A percentile compares a stretch with the other conserved stretches of the same genome.
Conservation (phyloP, 1,140 invertebrate genomes). For the Meloidogyne floridensis region DNA sequence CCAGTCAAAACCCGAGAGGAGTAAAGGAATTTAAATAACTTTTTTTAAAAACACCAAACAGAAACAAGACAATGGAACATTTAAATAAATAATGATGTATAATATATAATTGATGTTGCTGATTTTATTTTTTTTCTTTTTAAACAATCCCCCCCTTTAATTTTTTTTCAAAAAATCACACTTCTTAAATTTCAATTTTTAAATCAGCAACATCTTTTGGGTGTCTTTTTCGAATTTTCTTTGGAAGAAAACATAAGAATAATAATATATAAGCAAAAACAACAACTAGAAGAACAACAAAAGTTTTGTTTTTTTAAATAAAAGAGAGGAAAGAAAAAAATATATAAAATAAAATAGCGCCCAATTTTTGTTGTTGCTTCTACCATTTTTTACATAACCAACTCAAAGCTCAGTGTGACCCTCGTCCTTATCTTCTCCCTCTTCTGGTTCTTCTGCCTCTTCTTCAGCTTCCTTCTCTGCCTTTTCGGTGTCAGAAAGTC, state of each 20-base stretch:
- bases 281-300: not conserved
- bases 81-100: no score
- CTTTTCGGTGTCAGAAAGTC: conserved; percentile 61
- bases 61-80: no score
- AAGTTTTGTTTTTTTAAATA: not conserved
- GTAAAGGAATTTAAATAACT: no score
- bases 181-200: no score
- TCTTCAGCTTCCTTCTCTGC: conserved; percentile 62
- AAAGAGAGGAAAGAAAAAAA: not conserved
- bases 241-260: not conserved
- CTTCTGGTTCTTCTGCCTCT: conserved; percentile 4
- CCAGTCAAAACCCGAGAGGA: no score
- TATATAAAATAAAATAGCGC: no score
- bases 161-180: not conserved
- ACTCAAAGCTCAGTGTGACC: conserved; percentile 42
- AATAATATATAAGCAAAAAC: not conserved
- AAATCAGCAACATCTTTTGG: no score
- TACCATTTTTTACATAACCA: not conserved
- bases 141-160: not conserved
- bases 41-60: no score
- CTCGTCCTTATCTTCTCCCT: not conserved
- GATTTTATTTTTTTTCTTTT: no score
- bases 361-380: not conserved
- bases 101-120: no score
- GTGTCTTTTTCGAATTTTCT: not conserved